Conservation (phyloP, 2,888 invertebrate species). For the Rotaria macrura region DNA sequence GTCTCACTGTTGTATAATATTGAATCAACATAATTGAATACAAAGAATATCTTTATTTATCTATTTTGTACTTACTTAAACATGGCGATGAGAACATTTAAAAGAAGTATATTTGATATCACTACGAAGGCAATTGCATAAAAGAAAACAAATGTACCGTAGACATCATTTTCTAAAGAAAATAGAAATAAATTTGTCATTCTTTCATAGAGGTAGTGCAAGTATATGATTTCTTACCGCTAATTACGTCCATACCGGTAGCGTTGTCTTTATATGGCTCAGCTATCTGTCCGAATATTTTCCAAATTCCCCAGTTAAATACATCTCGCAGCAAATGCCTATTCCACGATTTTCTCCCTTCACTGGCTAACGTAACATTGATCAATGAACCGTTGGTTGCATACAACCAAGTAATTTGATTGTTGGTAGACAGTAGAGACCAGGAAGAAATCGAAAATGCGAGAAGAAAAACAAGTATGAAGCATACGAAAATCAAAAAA, state of each 20-base stretch:
- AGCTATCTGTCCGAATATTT: not conserved
- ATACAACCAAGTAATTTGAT: not conserved
- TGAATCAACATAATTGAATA: not conserved
- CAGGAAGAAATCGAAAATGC: not conserved
- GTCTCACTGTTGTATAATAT: not conserved
- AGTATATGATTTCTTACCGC: not conserved
- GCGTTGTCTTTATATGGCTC: not conserved
- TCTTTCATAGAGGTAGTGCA: not conserved
- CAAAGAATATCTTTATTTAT: too few species aligned
- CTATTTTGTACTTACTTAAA: not conserved
- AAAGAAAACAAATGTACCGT: not conserved
- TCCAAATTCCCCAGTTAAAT: slow-evolving; percentile 2
- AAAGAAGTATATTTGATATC: not conserved
- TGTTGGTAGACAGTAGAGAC: not conserved
- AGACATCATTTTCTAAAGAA: not conserved
- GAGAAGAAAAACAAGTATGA: not conserved
- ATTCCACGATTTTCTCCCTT: not conserved
- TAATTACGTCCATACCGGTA: not conserved
- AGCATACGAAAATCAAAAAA: not conserved
- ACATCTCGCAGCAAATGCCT: not conserved
- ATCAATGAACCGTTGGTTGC: not conserved
- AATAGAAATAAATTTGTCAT: not conserved
- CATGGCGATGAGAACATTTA: not conserved
- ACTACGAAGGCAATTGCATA: not conserved
- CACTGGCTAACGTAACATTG: not conserved